Evolutionary conservation across 2,888 invertebrate genomes (phyloP).

Genomic region (Balanococcus diminutus): DNA sequence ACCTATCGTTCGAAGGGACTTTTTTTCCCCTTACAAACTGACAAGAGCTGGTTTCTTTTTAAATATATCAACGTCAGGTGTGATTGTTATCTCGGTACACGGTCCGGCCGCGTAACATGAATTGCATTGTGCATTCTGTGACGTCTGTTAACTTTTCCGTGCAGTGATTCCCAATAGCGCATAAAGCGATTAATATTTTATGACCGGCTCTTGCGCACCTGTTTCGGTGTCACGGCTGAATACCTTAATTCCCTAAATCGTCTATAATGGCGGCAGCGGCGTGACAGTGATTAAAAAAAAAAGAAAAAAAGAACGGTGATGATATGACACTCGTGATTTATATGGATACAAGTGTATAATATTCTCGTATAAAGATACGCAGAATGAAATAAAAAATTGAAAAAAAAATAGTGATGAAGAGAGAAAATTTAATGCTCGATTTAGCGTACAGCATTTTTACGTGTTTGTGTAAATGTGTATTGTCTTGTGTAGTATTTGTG

Average conservation of each 20-base stretch:
- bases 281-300: too few relatives aligned
- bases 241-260: neutral
- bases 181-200: neutral
- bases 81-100: constrained; percentile 35
- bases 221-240: constrained; percentile 8
- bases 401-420: neutral
- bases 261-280: neutral
- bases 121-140: constrained; percentile 33
- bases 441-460: neutral
- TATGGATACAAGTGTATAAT: neutral
- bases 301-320: neutral
- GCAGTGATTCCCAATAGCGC: constrained; percentile 16
- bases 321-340: neutral
- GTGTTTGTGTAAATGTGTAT: neutral
- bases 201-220: neutral
- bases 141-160: constrained; percentile 1
- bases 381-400: neutral
- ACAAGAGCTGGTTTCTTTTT: constrained; percentile 27
- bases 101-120: constrained; percentile 26
- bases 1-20: neutral
- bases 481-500: neutral
- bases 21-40: neutral
- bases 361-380: neutral
- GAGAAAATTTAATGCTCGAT: neutral
- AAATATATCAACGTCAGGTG: constrained; percentile 43